Base-by-base conservation (phyloP, 2,797 vertebrate genomes). In the Scarus forsteni region DNA sequence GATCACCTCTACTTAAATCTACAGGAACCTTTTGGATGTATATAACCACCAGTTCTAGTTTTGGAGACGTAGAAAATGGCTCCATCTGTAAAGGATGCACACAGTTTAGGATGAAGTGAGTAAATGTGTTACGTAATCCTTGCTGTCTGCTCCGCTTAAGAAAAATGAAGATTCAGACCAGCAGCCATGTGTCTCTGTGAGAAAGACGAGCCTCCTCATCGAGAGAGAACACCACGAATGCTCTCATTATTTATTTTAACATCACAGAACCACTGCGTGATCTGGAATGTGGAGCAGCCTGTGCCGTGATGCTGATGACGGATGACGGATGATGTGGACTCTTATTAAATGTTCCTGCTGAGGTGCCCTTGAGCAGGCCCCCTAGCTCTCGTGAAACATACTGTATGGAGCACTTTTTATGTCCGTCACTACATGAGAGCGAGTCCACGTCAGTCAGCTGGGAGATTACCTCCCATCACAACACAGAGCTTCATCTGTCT, bases 151-250 rank as follows among this genome's bases (percentile, higher is more conserved):
- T 84, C 68, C 0, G 70, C 56, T 85, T 45, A 68, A 74, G 83
- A 66, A 68, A 27, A 53, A 60, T 10, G 74, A 62, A 52, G 67
- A 18, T 55, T 77, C 67, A 58, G 74, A 83, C 81, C 83, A 85
- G 79, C 52, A 75, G 78, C 87, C 84, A 75, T 83, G 85, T 84
- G 87, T 84, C 83, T 85, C 87, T 83, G 68, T 49, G 62, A 77
- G 81, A 71, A 73, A 53, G 79, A 76, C 27, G 80, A 80, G 69
- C 34, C 36, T 60, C 35, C 39, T 40, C 74, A 70, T 65, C 66
- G 27, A 27, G 27, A 27, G 27, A 56, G 60, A 66, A 70, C 75
- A 68, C 67, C 55, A 13, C 6, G 58, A 53, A 16, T 35, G 44
- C 64, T 42, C 60, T 69, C 34, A 53, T 49, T 3, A 11, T 16